Percentiles rank a stretch among this genome's conserved stretches.
phyloP scores from a whole-genome alignment of 2,113 vertebrate genomes.

The Onychostoma macrolepis region DNA sequence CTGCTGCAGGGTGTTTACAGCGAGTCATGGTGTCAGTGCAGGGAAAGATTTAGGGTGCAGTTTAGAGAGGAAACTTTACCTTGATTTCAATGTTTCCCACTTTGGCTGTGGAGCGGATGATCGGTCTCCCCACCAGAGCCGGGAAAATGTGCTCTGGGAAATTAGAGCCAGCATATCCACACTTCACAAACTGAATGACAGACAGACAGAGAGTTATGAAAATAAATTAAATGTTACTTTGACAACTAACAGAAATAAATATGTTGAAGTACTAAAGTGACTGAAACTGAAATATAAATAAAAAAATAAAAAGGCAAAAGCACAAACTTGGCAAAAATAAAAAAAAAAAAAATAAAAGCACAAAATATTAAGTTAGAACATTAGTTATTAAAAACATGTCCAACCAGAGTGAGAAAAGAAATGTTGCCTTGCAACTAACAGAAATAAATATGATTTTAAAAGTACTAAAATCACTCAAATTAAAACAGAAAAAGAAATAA shows the following conservation, averaged over 20 bases:
- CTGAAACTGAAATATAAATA: background rate
- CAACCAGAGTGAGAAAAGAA: background rate
- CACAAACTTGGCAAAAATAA: background rate
- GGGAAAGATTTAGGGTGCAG: background rate
- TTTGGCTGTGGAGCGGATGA: conserved; percentile 92
- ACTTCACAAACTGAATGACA: conserved; percentile 87
- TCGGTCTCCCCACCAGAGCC: conserved; percentile 89
- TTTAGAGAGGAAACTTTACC: conserved; percentile 73
- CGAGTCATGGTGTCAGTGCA: background rate
- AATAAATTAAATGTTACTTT: background rate
- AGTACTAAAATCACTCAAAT: background rate
- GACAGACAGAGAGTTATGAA: background rate
- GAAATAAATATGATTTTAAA: background rate
- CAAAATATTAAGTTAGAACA: background rate
- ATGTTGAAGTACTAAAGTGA: background rate
- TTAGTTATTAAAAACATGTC: background rate
- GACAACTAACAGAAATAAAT: background rate
- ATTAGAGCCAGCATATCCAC: conserved; percentile 90
- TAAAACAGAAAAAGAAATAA: background rate
- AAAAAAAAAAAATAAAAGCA: no score
- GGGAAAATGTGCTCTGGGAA: conserved; percentile 93
- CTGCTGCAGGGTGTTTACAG: background rate
- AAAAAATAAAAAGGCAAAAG: background rate
- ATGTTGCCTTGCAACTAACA: no score
- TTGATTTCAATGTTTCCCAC: conserved; percentile 95